These are phyloP conservation scores for Pterobdella sp. DNA, from an alignment of 2,888 invertebrate species.

Conservation along the genomic window DNA sequence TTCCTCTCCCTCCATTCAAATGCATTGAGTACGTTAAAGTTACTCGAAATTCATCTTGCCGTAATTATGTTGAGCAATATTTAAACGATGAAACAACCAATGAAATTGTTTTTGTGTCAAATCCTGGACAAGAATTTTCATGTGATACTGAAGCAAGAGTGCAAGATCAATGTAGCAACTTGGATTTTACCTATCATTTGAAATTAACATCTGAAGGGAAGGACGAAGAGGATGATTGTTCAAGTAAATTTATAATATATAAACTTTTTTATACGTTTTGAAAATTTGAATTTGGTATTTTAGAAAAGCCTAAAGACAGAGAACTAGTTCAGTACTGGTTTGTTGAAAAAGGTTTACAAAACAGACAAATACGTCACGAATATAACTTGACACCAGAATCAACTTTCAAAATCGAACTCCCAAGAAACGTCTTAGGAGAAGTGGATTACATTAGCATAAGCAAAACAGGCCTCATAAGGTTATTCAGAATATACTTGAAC, in stretches of 20 bases:
- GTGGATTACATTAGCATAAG: constrained; percentile 6
- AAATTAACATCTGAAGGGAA: not conserved
- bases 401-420: constrained; percentile 5
- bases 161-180: not conserved
- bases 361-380: not conserved
- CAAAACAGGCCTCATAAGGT: not conserved
- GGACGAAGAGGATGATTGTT: not conserved
- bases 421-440: not conserved
- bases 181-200: not conserved
- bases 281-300: not conserved
- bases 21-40: not conserved
- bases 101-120: not conserved
- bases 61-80: not conserved
- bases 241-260: not conserved
- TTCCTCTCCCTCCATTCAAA: not conserved
- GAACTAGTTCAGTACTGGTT: constrained; percentile 1
- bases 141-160: not conserved
- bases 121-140: not conserved
- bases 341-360: not conserved
- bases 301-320: not conserved
- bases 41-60: not conserved
- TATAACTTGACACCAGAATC: not conserved
- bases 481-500: too few species aligned
- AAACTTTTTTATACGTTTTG: not conserved
- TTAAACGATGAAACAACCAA: not conserved